Percentiles rank a stretch among this genome's conserved stretches.
Conservation (phyloP, 1,140 invertebrate genomes). For the Drosophila jambulina region DNA sequence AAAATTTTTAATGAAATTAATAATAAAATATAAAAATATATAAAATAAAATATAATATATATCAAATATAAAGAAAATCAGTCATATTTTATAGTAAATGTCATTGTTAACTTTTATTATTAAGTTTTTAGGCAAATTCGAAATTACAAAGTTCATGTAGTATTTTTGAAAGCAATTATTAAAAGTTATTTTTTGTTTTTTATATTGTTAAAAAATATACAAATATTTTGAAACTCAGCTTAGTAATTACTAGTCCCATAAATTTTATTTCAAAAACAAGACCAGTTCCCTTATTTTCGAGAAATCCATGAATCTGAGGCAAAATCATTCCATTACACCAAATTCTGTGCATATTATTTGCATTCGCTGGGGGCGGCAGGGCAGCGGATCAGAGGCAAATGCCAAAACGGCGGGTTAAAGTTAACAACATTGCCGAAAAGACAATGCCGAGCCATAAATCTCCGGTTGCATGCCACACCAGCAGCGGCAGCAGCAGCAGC, state of each 20-base stretch:
- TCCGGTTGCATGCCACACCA: slow-evolving; percentile 79
- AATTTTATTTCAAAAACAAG: not conserved
- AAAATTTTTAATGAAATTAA: too few relatives aligned
- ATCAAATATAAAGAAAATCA: too few relatives aligned
- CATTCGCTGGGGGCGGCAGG: slow-evolving; percentile 44
- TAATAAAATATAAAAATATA: too few relatives aligned
- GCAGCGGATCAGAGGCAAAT: slow-evolving; percentile 51
- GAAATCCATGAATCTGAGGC: not conserved
- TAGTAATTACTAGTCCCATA: not conserved
- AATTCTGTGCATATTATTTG: slow-evolving; percentile 72
- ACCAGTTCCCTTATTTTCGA: not conserved
- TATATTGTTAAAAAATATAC: too few relatives aligned
- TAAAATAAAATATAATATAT: too few relatives aligned
- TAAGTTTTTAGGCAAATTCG: too few relatives aligned
- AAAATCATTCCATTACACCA: slow-evolving; percentile 71
- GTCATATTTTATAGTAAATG: too few relatives aligned
- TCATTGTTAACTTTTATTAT: too few relatives aligned
- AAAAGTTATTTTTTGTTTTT: too few relatives aligned
- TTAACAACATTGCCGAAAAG: slow-evolving; percentile 77
- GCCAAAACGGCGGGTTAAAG: slow-evolving; percentile 67
- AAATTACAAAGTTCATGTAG: too few relatives aligned
- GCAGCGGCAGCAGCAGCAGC: slow-evolving; percentile 23
- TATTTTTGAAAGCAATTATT: too few relatives aligned
- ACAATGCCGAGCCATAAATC: slow-evolving; percentile 81
- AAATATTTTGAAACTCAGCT: not conserved